Evolutionary conservation across 1,140 invertebrate species (phyloP).

Genomic region (Macrotrachela quadricornifera): DNA sequence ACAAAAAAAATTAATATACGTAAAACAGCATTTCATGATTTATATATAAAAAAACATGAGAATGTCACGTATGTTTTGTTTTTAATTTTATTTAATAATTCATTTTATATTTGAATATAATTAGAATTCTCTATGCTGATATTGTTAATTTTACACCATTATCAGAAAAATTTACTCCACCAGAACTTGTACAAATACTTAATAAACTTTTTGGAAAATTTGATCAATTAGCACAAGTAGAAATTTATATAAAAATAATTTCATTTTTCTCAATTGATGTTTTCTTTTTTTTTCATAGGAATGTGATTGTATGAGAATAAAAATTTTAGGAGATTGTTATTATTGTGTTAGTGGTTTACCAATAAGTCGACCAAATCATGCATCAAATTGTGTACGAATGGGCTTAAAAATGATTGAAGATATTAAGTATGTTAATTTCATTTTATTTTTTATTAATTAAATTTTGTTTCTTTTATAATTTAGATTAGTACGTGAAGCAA

Average conservation of each 20-base stretch:
- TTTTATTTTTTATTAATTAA: too few relatives aligned
- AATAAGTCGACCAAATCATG: slow-evolving; percentile 65
- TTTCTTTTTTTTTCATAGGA: slow-evolving; percentile 8
- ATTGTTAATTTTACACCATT: slow-evolving; percentile 92
- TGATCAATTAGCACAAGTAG: slow-evolving; percentile 5
- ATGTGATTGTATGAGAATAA: slow-evolving; percentile 41
- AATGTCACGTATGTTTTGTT: too few relatives aligned
- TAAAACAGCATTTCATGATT: slow-evolving; percentile 6
- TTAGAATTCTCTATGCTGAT: slow-evolving; percentile 79
- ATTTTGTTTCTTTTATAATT: not conserved
- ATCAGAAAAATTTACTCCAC: slow-evolving; percentile 41
- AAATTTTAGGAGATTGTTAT: slow-evolving; percentile 64
- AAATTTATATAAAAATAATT: too few relatives aligned
- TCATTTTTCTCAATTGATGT: too few relatives aligned
- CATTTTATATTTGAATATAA: not conserved
- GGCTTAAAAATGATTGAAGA: slow-evolving; percentile 86
- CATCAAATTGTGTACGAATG: slow-evolving; percentile 81
- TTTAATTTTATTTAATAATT: not conserved
- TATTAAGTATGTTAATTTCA: slow-evolving; percentile 34
- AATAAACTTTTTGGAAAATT: slow-evolving; percentile 9
- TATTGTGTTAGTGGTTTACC: slow-evolving; percentile 80
- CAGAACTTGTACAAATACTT: slow-evolving; percentile 8
- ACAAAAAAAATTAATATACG: not conserved
- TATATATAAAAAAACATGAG: not conserved
- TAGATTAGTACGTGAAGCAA: slow-evolving; percentile 2